Percentiles rank a stretch among this genome's conserved stretches.
Conservation (phyloP, 2,888 invertebrate genomes). For the Argyra leucocephala region DNA sequence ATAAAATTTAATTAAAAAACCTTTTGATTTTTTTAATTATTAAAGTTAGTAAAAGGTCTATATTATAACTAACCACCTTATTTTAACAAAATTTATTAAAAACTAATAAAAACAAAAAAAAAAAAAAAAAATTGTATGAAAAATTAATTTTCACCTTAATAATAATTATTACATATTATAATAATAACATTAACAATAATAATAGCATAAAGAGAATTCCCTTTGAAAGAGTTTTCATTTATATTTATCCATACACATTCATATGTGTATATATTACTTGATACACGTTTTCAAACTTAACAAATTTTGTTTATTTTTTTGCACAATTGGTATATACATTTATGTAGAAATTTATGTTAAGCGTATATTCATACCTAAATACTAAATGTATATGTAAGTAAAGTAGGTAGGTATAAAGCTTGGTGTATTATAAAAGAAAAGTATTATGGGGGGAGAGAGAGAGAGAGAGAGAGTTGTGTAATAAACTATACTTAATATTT, state of each 20-base stretch:
- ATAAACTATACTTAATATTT: neutral
- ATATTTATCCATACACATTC: neutral
- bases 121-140: neutral
- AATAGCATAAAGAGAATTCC: neutral
- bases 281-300: too few species aligned
- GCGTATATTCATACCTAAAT: neutral
- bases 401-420: neutral
- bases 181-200: too few species aligned
- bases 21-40: too few species aligned
- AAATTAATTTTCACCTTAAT: conserved; percentile 1
- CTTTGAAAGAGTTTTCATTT: neutral
- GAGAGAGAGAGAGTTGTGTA: neutral
- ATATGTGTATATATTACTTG: neutral
- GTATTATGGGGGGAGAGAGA: too few species aligned
- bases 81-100: neutral
- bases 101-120: too few species aligned
- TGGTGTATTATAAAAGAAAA: neutral
- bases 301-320: too few species aligned
- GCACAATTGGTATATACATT: too few species aligned
- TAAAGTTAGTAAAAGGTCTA: neutral
- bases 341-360: too few species aligned
- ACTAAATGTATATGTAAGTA: neutral
- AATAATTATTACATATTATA: neutral
- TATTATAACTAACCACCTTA: neutral
- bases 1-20: too few species aligned